Evolutionary conservation across 37 sponge, comb jelly and placozoan genomes (phyloP).

Genomic region (Aphrocallistes beatrix): DNA sequence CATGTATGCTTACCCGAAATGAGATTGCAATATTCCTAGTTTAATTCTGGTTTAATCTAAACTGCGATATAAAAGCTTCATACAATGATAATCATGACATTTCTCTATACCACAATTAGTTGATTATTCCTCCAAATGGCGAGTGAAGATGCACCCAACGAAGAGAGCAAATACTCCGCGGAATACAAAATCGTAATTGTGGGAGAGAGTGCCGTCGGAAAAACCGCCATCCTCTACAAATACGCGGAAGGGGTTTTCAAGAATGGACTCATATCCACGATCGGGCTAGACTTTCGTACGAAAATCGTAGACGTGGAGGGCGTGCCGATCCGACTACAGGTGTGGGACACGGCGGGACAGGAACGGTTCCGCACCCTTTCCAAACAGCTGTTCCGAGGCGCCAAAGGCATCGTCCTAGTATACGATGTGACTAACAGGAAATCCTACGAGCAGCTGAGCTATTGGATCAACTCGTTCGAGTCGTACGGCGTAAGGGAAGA

Average conservation of each 20-base stretch:
- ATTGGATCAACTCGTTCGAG: neutral
- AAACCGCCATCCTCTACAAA: neutral
- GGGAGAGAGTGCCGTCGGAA: conserved; percentile 5
- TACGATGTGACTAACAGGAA: neutral
- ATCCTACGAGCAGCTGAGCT: neutral
- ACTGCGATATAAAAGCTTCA: no score
- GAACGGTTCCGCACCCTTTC: neutral
- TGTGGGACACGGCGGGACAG: conserved; percentile 11
- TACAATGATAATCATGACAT: no score
- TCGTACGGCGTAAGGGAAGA: neutral
- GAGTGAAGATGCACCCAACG: conserved; percentile 9
- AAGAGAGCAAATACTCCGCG: conserved; percentile 10
- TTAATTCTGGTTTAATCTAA: no score
- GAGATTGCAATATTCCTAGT: no score
- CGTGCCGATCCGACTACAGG: neutral
- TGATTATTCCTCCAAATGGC: no score
- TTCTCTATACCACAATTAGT: no score
- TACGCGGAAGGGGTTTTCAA: neutral
- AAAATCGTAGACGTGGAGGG: conserved; percentile 7
- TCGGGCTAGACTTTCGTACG: neutral
- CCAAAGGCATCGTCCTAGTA: neutral
- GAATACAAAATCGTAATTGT: conserved; percentile 4
- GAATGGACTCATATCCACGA: neutral
- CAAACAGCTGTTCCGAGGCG: neutral
- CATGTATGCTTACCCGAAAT: no score